Evolutionary conservation across 2,797 vertebrate species (phyloP), one percentile per base, ranked within the genome.

Genomic region (Pangasius djambal): DNA sequence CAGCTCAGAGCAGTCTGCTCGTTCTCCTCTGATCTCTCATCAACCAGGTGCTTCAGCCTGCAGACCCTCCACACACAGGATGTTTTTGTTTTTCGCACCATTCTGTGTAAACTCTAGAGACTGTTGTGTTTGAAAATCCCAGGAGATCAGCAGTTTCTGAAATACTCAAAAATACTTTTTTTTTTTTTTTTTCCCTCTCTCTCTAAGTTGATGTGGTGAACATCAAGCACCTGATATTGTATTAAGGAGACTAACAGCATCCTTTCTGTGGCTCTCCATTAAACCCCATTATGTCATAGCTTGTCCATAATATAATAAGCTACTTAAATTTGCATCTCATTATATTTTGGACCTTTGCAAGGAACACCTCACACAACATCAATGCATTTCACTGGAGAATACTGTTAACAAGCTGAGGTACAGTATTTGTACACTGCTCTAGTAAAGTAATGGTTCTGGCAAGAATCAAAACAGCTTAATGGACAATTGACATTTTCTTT

Each of bases 401-500:
- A 34, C 22, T 48, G 15, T n/a, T 52, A 8, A 31, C 48, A 16
- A 16, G 28, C 13, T 81, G 6, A 25, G 12, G 55, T 25, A 25
- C 20, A 28, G 79, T 57, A 52, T 55, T 31, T 78, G n/a, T 55
- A 52, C 55, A n/a, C 25, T 50, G 44, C 25, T 77, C 44, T 50
- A 78, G 37, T 75, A 75, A 75, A 40, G 20, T 75, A 48, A 78
- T 78, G 77, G n/a, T 79, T 59, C 52, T 57, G 18, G 4, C 37
- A n/a, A n/a, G 67, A 83, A 83, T 61, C 52, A 59, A 59, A 81
- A 34, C 25, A 34, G 57, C 79, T 28, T 40, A 83, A 52, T 34
- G 40, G 48, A 31, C 44, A 84, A 52, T 12, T 69, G 59, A 16
- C 25, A 63, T 83, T 40, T 83, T 44, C 37, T 44, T 82, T 44